phyloP scores from a whole-genome alignment of 2,888 invertebrate species.

The Thera britannica region DNA sequence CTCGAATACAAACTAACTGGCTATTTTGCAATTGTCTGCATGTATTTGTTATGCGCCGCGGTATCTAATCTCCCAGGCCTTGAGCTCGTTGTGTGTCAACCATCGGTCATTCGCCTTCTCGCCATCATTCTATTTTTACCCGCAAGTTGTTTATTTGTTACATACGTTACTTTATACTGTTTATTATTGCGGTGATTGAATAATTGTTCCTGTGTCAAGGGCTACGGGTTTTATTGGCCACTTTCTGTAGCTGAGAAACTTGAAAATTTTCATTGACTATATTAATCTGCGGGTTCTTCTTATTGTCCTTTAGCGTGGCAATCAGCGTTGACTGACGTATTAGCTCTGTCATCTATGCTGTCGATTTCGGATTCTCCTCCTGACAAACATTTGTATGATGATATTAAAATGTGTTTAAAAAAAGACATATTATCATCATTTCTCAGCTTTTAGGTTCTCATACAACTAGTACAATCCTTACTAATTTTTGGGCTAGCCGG shows the following conservation, averaged over 20 bases:
- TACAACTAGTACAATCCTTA: too few relatives aligned
- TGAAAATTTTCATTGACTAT: not conserved
- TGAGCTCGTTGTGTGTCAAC: conserved; percentile 82
- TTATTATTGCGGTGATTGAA: conserved; percentile 56
- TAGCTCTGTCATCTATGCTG: too few relatives aligned
- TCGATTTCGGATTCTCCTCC: too few relatives aligned
- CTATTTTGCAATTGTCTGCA: conserved; percentile 68
- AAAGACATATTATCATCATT: too few relatives aligned
- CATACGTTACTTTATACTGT: conserved; percentile 56
- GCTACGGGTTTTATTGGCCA: conserved; percentile 37
- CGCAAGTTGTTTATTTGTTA: conserved; percentile 75
- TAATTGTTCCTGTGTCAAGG: conserved; percentile 55
- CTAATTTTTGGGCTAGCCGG: too few relatives aligned
- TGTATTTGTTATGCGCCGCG: conserved; percentile 67
- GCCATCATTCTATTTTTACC: conserved; percentile 76
- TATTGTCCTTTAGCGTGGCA: not conserved
- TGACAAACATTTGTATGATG: too few relatives aligned
- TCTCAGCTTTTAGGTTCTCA: too few relatives aligned
- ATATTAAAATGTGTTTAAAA: too few relatives aligned
- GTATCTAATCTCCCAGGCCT: conserved; percentile 83
- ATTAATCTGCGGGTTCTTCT: not conserved
- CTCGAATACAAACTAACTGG: conserved; percentile 35
- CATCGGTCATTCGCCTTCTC: conserved; percentile 78
- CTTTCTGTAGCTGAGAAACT: not conserved
- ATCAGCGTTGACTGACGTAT: too few relatives aligned